phyloP scores from a whole-genome alignment of 2,888 invertebrate genomes.

The Dicycla oo region DNA sequence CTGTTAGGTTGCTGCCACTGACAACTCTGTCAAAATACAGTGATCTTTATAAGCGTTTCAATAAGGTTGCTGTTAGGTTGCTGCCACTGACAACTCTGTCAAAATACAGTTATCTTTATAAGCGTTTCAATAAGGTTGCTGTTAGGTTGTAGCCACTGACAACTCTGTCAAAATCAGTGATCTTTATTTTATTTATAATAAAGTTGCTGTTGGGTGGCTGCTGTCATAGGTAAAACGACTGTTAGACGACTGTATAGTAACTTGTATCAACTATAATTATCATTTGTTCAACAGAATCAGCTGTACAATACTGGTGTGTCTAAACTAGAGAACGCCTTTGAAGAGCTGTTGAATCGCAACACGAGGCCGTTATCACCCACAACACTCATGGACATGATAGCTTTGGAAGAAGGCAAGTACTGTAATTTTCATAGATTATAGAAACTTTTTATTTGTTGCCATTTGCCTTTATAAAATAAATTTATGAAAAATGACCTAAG shows the following conservation, averaged over 20 bases:
- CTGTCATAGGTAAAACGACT: not conserved
- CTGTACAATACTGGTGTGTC: conserved; percentile 95
- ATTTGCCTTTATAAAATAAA: not conserved
- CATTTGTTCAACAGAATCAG: conserved; percentile 88
- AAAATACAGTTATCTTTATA: no score
- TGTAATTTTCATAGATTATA: not conserved
- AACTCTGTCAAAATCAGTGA: no score
- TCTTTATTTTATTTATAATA: not conserved
- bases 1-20: no score
- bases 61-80: no score
- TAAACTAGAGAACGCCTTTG: conserved; percentile 96
- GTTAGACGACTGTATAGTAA: not conserved
- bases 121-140: not conserved
- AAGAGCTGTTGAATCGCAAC: conserved; percentile 95
- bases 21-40: no score
- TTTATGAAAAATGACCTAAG: not conserved
- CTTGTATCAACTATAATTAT: not conserved
- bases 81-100: no score
- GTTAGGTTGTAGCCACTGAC: no score
- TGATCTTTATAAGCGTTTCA: no score
- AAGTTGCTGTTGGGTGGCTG: not conserved
- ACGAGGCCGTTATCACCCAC: conserved; percentile 96
- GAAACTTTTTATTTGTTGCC: not conserved
- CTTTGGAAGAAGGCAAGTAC: conserved; percentile 94
- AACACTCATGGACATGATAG: conserved; percentile 96